Conservation (phyloP, 2,888 invertebrate genomes). For the Acronicta alni region DNA sequence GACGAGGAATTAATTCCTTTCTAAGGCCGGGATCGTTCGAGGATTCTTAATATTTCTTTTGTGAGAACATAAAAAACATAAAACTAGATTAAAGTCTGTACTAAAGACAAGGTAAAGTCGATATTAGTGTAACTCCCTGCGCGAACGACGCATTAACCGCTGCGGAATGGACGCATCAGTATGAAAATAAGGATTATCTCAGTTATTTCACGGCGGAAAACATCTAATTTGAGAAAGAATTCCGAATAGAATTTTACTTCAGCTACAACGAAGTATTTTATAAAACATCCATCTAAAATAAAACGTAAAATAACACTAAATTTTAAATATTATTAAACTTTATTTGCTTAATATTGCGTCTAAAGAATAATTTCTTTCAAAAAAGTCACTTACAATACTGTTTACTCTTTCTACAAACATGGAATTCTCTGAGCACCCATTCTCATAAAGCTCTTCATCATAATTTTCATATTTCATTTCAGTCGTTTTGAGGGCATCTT, state of each 20-base stretch:
- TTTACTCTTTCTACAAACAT: slow-evolving; percentile 76
- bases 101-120: slow-evolving; percentile 27
- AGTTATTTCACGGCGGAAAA: slow-evolving; percentile 23
- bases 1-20: slow-evolving; percentile 74
- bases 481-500: slow-evolving; percentile 76
- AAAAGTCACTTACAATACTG: slow-evolving; percentile 75
- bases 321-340: slow-evolving; percentile 16
- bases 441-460: slow-evolving; percentile 60
- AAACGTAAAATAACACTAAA: slow-evolving; percentile 1
- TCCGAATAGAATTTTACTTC: slow-evolving; percentile 11
- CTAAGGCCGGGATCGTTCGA: slow-evolving; percentile 46
- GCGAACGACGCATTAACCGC: slow-evolving; percentile 17
- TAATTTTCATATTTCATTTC: slow-evolving; percentile 71
- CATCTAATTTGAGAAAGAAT: slow-evolving; percentile 30
- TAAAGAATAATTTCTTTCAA: slow-evolving; percentile 70
- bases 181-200: slow-evolving; percentile 42
- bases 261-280: background rate
- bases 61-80: slow-evolving; percentile 34
- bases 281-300: slow-evolving; percentile 3
- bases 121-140: slow-evolving; percentile 31
- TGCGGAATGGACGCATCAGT: slow-evolving; percentile 28
- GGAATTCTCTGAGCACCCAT: slow-evolving; percentile 60
- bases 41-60: slow-evolving; percentile 53
- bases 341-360: slow-evolving; percentile 63
- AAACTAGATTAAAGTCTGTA: slow-evolving; percentile 40